A percentile compares a stretch with the other conserved stretches of the same genome.
These are phyloP conservation scores for Choloepus hoffmanni DNA, from an alignment of 2,113 vertebrate genomes.

Conservation along the genomic window DNA sequence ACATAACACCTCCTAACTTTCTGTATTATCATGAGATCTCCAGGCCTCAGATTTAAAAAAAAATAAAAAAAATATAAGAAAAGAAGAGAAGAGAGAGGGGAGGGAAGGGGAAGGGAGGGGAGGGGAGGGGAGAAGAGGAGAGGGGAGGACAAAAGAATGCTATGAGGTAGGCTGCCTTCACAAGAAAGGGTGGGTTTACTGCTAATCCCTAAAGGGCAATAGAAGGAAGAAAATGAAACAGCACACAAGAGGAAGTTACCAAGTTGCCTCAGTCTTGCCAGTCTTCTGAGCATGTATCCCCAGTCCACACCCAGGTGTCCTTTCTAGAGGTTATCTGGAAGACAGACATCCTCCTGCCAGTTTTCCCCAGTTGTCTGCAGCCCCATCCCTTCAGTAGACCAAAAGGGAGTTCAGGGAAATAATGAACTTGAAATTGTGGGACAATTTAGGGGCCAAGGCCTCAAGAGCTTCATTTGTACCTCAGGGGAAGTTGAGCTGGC, in stretches of 20 bases:
- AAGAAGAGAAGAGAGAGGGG: too few relatives aligned
- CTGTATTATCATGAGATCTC: background rate
- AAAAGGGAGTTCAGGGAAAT: background rate
- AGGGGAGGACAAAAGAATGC: background rate
- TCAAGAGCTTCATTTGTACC: background rate
- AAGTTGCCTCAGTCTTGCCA: background rate
- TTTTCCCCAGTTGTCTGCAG: background rate
- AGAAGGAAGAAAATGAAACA: slow-evolving; percentile 2
- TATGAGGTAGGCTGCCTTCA: background rate
- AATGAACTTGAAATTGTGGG: background rate
- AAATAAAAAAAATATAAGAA: background rate
- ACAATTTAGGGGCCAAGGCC: background rate
- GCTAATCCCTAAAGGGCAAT: background rate
- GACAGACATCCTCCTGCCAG: background rate
- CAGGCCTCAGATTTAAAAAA: background rate
- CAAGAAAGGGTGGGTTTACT: background rate
- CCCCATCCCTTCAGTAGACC: background rate
- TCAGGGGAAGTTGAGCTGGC: background rate
- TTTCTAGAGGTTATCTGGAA: background rate
- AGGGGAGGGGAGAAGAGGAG: too few relatives aligned
- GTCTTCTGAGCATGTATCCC: background rate
- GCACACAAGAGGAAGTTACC: background rate
- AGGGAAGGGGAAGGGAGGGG: too few relatives aligned
- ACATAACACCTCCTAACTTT: background rate
- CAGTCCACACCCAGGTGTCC: background rate